Percentiles rank a stretch among this genome's conserved stretches.
Conservation (phyloP, 92 coral and sea anemone genomes). For the Parazoanthus atlanticus region DNA sequence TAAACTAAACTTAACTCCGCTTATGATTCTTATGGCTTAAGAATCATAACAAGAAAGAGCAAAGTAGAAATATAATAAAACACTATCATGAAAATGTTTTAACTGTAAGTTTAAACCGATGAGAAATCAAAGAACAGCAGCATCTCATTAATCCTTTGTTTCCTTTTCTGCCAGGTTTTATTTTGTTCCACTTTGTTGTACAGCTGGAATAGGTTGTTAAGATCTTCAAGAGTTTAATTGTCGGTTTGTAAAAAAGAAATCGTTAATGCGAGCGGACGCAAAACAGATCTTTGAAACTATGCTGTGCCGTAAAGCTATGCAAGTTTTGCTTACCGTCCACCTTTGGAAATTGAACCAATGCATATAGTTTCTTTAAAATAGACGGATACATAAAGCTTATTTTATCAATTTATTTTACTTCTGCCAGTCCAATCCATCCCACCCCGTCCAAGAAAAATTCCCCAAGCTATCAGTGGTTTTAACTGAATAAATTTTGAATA, state of each 20-base stretch:
- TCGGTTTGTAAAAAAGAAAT: no score
- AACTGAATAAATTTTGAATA: neutral
- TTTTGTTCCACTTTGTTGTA: no score
- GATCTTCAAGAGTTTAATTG: neutral
- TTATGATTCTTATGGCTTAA: no score
- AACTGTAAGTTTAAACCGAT: no score
- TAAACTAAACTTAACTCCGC: no score
- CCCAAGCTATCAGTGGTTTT: neutral
- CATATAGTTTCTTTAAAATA: neutral
- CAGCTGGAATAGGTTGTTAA: neutral
- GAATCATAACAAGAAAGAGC: no score
- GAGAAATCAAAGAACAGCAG: no score
- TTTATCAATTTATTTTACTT: neutral
- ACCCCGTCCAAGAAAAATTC: neutral
- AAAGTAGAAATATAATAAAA: no score
- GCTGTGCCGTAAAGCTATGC: neutral
- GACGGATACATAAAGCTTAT: neutral
- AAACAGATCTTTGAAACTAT: neutral
- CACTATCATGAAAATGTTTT: no score
- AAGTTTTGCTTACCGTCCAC: no score
- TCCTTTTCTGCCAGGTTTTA: neutral
- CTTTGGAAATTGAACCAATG: neutral
- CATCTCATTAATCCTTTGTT: neutral
- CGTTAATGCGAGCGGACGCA: no score
- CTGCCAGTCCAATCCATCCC: no score